Conservation (phyloP, 2,113 vertebrate species). For the Zosterops japonicus region DNA sequence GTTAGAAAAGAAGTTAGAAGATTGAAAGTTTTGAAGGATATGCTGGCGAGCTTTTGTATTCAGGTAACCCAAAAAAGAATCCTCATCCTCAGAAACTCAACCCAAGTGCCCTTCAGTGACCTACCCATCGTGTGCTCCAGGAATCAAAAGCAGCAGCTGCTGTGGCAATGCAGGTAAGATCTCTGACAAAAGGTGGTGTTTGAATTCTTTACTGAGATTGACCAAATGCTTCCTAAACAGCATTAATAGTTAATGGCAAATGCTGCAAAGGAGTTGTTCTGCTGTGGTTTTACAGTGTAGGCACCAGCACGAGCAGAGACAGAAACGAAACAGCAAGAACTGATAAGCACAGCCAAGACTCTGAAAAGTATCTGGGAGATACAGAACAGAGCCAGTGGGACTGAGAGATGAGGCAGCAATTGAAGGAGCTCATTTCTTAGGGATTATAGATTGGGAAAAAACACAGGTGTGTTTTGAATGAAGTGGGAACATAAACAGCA, state of each 20-base stretch:
- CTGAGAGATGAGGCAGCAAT: background rate
- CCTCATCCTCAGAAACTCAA: background rate
- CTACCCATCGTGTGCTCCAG: background rate
- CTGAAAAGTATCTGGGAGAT: background rate
- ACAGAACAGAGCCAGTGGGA: background rate
- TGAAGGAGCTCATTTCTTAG: background rate
- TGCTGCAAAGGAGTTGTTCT: background rate
- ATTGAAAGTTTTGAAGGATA: background rate
- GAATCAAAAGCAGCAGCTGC: background rate
- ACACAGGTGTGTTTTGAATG: background rate
- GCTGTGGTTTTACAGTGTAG: background rate
- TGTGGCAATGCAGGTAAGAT: background rate
- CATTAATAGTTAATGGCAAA: background rate
- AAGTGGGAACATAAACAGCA: background rate
- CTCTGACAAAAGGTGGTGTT: background rate
- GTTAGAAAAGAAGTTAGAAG: background rate
- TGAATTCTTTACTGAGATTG: background rate
- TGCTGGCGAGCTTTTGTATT: background rate
- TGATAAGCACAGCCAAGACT: background rate
- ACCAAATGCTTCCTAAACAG: background rate
- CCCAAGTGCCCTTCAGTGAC: background rate
- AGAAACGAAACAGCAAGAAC: background rate
- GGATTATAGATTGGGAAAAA: accelerated
- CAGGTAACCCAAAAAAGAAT: background rate
- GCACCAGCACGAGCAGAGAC: background rate